A percentile compares a stretch with the other conserved stretches of the same genome.
Conservation (phyloP, 2,797 vertebrate species). For the Centropyge bicolor region DNA sequence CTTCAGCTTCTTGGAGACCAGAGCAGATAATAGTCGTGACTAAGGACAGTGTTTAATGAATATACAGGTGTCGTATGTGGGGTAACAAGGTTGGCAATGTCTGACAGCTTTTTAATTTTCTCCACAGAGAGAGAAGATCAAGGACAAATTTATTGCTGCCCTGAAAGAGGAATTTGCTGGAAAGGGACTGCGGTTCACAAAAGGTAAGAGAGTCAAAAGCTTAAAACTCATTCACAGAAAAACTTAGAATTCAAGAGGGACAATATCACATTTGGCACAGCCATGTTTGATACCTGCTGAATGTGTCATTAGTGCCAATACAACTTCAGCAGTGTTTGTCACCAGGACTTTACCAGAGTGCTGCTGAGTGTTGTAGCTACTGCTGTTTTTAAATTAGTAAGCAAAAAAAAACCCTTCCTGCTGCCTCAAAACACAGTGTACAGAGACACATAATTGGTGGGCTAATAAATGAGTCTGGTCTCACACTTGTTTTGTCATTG, state of each 20-base stretch:
- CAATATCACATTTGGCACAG: not conserved
- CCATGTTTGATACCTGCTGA: no score
- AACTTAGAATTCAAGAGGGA: not conserved
- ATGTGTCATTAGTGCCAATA: not conserved
- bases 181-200: constrained; percentile 94
- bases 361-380: not conserved
- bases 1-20: constrained; percentile 4
- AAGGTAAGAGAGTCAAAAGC: constrained; percentile 82
- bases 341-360: not conserved
- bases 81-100: not conserved
- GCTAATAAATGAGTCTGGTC: not conserved
- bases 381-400: not conserved
- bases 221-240: not conserved
- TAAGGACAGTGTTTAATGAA: no score
- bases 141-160: constrained; percentile 96
- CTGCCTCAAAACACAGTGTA: not conserved
- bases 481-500: no score
- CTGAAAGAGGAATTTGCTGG: constrained; percentile 95
- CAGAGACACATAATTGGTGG: not conserved
- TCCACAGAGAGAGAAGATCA: constrained; percentile 93
- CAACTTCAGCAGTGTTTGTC: not conserved
- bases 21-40: not conserved
- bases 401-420: not conserved
- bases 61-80: not conserved
- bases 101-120: constrained; percentile 10